phyloP scores from a whole-genome alignment of 1,140 invertebrate species.

The Rhynchophorus ferrugineus region DNA sequence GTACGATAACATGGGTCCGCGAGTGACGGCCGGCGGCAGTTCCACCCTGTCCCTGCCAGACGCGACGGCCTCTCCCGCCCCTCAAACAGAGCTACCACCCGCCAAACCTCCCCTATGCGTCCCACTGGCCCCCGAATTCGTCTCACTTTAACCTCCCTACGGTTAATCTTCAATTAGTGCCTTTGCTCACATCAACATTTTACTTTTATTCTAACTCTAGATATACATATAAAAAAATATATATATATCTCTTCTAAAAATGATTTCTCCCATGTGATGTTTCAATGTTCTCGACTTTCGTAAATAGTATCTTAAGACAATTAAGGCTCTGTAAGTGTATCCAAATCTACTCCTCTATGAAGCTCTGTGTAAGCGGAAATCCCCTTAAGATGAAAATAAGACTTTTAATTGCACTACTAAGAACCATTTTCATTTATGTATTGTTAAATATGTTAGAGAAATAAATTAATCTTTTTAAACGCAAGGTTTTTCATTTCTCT shows the following conservation, averaged over 20 bases:
- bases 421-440: slow-evolving; percentile 19
- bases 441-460: slow-evolving; percentile 22
- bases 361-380: slow-evolving; percentile 9
- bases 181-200: slow-evolving; percentile 39
- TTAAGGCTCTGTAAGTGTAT: slow-evolving; percentile 11
- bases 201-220: slow-evolving; percentile 23
- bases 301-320: slow-evolving; percentile 3
- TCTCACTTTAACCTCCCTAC: slow-evolving; percentile 41
- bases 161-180: slow-evolving; percentile 43
- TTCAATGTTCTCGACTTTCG: not conserved
- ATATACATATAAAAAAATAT: slow-evolving; percentile 1
- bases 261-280: slow-evolving; percentile 10
- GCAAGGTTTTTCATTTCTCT: not conserved
- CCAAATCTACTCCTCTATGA: slow-evolving; percentile 1
- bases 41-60: slow-evolving; percentile 75
- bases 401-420: slow-evolving; percentile 22
- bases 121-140: slow-evolving; percentile 37
- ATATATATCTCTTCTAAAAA: not conserved
- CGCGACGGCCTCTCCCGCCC: slow-evolving; percentile 38
- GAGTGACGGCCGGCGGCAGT: slow-evolving; percentile 76
- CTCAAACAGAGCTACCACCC: slow-evolving; percentile 44
- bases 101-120: slow-evolving; percentile 44
- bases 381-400: slow-evolving; percentile 20
- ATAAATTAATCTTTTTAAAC: slow-evolving; percentile 22
- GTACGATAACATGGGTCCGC: slow-evolving; percentile 84